Base-by-base conservation (phyloP, 2,797 vertebrate genomes). In the Liasis olivaceus region DNA sequence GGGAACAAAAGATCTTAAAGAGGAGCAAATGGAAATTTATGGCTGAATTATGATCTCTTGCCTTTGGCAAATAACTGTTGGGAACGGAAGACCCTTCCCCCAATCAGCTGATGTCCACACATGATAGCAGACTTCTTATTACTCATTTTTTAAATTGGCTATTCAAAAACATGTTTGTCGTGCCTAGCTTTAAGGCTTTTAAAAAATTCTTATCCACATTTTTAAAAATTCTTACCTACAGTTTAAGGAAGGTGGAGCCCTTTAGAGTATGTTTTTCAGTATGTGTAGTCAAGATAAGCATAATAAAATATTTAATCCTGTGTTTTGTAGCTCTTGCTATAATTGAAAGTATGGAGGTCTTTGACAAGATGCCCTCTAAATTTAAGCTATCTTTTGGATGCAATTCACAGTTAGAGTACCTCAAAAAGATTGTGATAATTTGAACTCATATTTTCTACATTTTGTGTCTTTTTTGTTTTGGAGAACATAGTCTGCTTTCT, bases 221-320 rank as follows among this genome's bases (percentile, higher is more conserved):
- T 36, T 59, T 28, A 51, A 9, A 51, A 63, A n/a, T 47, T 36
- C 36, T 89, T 54, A 86, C 3, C 81, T 60, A 3, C 5, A 31
- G 0, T 11, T 84, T 84, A 5, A 8, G 3, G 87, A n/a, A 86
- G n/a, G 22, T 36, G 6, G 9, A 7, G 26, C 0, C 0, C 0
- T 15, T 24, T 2, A 15, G 0, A 17, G 88, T 0, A 47, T 1
- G 85, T 59, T 58, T 42, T 47, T 14, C 47, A 47, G 0, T 20
- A 90, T 2, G 36, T 93, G 93, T 5, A 9, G 0, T 0, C 11
- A 5, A 94, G 95, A 95, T 95, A 94, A 96, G 85, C 89, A 0
- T 26, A 26, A 14, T n/a, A 26, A 85, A 54, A 36, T 60, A 2
- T 42, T 5, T 7, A 26, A 13, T 12, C 2, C 24, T 15, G 5